Evolutionary conservation across 2,888 invertebrate genomes (phyloP), one percentile per base, ranked within the genome.

Genomic region (Tenthredo distinguenda): DNA sequence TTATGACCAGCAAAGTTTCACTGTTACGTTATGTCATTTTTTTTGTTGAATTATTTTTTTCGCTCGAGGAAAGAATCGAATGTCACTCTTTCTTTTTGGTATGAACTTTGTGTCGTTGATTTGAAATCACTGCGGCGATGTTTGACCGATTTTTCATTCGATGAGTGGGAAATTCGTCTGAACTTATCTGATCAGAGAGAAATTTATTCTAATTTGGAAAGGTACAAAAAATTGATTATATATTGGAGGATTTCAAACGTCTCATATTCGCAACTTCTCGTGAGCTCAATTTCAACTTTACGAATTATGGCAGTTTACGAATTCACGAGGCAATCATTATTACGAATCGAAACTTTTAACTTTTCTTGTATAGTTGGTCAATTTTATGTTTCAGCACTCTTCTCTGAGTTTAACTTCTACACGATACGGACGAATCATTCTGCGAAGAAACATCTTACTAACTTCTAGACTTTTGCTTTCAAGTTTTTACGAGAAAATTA

Each of bases 261-360:
- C 18, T 37, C 31, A 43, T 21, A 68, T 21, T 10, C 26, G 50
- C 9, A 9, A 77, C 50, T 31, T 26, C 31, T 26, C 31, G 10
- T 31, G 4, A 31, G 47, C 50, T 50, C 34, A 58, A 81, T 81
- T 81, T 40, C 21, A 81, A 81, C 79, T 62, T 58, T 34, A 79
- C 40, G 5, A 43, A 43, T 43, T 40, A 74, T n/a, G 43, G 9
- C 47, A 77, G 18, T 55, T 77, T 18, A 47, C 40, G 26, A 37
- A 50, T 50, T 77, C 55, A 50, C 77, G n/a, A 62, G 21, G 58
- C 21, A 81, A 81, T 58, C 79, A 81, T 62, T 34, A 81, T 62
- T 81, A 81, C 79, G 62, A 40, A 62, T 81, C 58, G 34, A 81
- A 81, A 81, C 37, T 81, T 81, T 62, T 15, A 62, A 81, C 79